Conservation (phyloP, 2,888 invertebrate genomes). For the Pelosia muscerda region DNA sequence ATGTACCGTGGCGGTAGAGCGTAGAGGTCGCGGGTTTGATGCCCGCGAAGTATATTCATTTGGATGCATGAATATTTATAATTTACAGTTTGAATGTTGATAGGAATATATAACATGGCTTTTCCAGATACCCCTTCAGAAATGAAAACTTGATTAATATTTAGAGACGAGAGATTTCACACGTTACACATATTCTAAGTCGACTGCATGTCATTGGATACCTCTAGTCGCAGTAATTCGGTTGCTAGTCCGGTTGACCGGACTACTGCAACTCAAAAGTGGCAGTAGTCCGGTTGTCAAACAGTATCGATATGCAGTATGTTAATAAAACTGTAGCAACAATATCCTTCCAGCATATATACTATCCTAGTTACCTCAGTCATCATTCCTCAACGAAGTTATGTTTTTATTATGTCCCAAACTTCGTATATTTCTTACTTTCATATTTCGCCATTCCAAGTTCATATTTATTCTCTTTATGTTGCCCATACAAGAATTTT, state of each 20-base stretch:
- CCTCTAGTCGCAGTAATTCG: no score
- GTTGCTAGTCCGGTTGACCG: no score
- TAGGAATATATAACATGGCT: background rate
- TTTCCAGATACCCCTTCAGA: no score
- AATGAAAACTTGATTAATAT: no score
- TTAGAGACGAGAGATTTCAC: no score
- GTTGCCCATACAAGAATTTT: constrained; percentile 24
- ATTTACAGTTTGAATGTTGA: background rate
- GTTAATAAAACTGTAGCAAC: no score
- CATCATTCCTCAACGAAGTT: constrained; percentile 27
- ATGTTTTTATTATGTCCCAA: constrained; percentile 32
- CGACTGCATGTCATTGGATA: no score
- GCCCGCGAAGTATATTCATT: background rate
- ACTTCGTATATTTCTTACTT: constrained; percentile 20
- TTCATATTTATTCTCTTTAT: constrained; percentile 33
- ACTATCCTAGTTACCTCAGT: background rate
- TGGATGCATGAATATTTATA: background rate
- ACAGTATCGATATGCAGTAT: no score
- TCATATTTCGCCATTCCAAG: constrained; percentile 26
- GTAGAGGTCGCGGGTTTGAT: background rate
- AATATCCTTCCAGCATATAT: no score
- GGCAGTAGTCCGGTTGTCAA: no score
- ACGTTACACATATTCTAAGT: no score
- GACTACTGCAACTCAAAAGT: no score
- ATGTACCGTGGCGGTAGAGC: background rate